These are phyloP conservation scores for Aplochiton taeniatus DNA, from an alignment of 2,797 vertebrate genomes.

Conservation along the genomic window DNA sequence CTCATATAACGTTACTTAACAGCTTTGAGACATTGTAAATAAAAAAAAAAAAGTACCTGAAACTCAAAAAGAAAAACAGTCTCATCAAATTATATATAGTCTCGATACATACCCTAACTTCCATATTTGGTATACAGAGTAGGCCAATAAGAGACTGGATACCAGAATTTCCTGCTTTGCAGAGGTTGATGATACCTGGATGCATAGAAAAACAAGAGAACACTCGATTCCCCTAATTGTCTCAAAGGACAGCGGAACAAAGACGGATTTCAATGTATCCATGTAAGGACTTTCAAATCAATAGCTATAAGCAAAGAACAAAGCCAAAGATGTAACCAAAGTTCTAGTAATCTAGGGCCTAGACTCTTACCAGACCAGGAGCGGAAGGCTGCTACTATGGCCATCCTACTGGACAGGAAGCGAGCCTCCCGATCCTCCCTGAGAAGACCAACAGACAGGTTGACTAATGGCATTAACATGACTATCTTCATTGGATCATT, in stretches of 20 bases:
- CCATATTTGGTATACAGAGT: constrained; percentile 99
- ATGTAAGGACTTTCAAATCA: too few relatives aligned
- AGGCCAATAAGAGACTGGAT: constrained; percentile 98
- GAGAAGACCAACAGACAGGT: constrained; percentile 19
- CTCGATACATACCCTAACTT: constrained; percentile 89
- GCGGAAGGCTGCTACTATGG: constrained; percentile 95
- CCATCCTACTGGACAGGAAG: constrained; percentile 97
- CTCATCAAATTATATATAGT: constrained; percentile 64
- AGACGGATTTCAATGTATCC: not conserved
- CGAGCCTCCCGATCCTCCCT: constrained; percentile 97
- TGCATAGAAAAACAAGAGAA: constrained; percentile 16
- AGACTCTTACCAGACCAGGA: constrained; percentile 92
- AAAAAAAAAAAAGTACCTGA: too few relatives aligned
- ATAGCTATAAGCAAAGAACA: too few relatives aligned
- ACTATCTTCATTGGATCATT: not conserved
- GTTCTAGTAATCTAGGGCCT: not conserved
- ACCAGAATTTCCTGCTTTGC: constrained; percentile 94
- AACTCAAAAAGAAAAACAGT: too few relatives aligned
- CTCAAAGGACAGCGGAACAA: not conserved
- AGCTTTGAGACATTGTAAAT: too few relatives aligned
- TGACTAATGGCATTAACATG: not conserved
- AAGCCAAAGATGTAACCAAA: not conserved
- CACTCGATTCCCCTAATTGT: not conserved
- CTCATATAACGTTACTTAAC: too few relatives aligned
- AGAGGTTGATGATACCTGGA: constrained; percentile 96